phyloP scores from a whole-genome alignment of 2,797 vertebrate species.

The Eulemur albifrons region DNA sequence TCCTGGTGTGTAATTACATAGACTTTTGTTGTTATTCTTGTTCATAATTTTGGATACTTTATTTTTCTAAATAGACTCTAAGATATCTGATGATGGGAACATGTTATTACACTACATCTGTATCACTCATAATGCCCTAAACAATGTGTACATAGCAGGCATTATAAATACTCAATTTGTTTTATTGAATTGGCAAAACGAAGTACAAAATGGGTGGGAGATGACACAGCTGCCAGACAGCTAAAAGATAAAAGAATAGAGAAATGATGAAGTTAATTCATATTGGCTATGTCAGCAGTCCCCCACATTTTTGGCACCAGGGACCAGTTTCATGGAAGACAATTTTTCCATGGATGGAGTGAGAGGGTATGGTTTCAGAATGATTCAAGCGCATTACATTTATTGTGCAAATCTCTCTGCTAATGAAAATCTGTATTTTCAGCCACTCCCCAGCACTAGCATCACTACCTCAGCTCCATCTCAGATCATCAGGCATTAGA shows the following conservation, averaged over 20 bases:
- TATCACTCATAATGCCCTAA: neutral
- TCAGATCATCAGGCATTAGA: too few relatives aligned
- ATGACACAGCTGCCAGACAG: neutral
- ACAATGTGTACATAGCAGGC: neutral
- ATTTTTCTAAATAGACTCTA: slow-evolving; percentile 2
- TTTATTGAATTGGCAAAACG: neutral
- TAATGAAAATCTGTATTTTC: too few relatives aligned
- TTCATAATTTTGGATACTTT: neutral
- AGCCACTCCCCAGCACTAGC: too few relatives aligned
- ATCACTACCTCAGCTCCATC: too few relatives aligned
- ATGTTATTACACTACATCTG: neutral
- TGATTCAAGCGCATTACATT: too few relatives aligned
- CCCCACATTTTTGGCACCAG: too few relatives aligned
- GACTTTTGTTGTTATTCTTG: neutral
- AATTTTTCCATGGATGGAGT: too few relatives aligned
- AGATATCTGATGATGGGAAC: neutral
- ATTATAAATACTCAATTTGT: neutral
- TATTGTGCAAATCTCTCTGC: too few relatives aligned
- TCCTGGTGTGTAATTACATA: neutral
- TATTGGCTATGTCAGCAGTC: neutral
- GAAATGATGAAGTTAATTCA: neutral
- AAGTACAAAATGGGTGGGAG: neutral
- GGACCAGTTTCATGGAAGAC: too few relatives aligned
- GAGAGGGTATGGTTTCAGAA: too few relatives aligned
- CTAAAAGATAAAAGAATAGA: slow-evolving; percentile 18